Evolutionary conservation across 2,888 invertebrate genomes (phyloP), one percentile per base, ranked within the genome.

Genomic region (Limenitis camilla): DNA sequence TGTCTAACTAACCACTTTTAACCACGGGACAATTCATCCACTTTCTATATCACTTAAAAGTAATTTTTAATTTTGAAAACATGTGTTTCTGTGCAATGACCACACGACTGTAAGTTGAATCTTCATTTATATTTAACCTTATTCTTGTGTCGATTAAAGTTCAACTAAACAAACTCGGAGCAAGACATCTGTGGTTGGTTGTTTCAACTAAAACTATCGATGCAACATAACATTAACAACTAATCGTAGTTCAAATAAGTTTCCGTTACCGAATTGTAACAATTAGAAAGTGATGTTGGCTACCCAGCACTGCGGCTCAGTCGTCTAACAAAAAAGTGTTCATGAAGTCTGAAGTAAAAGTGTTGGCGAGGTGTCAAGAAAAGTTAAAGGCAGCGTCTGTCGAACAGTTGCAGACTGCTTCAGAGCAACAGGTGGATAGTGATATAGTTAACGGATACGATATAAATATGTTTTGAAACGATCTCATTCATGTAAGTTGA

Each of bases 401-500:
- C 57, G 59, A 53, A 56, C 53, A 42, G 55, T 58, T 49, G 48
- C 41, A 46, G 59, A 51, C 52, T 45, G 35, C 42, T 49, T n/a
- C 47, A 56, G 50, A 56, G 52, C 57, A 58, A 64, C 64, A 64
- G 61, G 61, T 63, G 60, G 55, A 40, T 49, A 52, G 43, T 46
- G 38, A 55, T 55, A 53, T 39, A 53, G 52, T 57, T 57, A 48
- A 44, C 41, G 38, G 41, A 46, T 40, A 40, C 40, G 11, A 10
- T 42, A 49, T 44, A 45, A 27, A 44, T 29, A 41, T 42, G 43
- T 49, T 49, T 36, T 28, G 6, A 29, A 32, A 27, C 7, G 38
- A 11, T 6, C 44, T 29, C 33, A 33, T 40, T 44, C n/a, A 40
- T 10, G 10, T 30, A 29, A 33, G 8, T 11, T 28, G 30, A n/a